A percentile compares a stretch with the other conserved stretches of the same genome.
Evolutionary conservation across 2,113 vertebrate genomes (phyloP).

Genomic region (Triplophysa tibetana): DNA sequence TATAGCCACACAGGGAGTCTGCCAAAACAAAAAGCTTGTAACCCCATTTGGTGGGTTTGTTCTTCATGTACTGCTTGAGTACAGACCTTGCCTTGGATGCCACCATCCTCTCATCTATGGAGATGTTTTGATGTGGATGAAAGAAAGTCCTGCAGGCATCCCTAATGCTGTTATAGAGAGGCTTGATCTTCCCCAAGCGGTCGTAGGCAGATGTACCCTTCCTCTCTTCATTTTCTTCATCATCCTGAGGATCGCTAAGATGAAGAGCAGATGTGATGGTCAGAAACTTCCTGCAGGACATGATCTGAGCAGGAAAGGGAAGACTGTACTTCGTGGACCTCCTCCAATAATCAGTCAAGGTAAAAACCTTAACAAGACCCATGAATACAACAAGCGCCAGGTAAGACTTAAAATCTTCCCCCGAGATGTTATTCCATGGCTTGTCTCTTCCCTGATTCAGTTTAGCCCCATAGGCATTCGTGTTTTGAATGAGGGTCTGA

Average conservation of each 20-base stretch:
- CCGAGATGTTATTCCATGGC: too few species aligned
- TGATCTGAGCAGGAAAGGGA: too few species aligned
- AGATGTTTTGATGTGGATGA: slow-evolving; percentile 15
- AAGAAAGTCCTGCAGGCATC: slow-evolving; percentile 14
- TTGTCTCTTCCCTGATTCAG: too few species aligned
- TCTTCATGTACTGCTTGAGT: slow-evolving; percentile 35
- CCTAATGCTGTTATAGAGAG: not conserved
- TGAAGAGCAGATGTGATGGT: not conserved
- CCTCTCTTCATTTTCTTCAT: slow-evolving; percentile 6
- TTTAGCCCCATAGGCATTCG: too few species aligned
- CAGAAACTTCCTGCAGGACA: too few species aligned
- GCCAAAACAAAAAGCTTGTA: slow-evolving; percentile 37
- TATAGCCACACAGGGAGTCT: slow-evolving; percentile 30
- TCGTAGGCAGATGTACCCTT: slow-evolving; percentile 31
- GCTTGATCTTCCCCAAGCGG: slow-evolving; percentile 25
- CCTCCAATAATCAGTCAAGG: too few species aligned
- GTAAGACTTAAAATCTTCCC: too few species aligned
- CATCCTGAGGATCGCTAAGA: not conserved
- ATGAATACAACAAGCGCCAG: too few species aligned
- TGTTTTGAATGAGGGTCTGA: too few species aligned
- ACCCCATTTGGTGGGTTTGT: slow-evolving; percentile 38
- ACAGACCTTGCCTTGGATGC: slow-evolving; percentile 1
- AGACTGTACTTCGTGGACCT: too few species aligned
- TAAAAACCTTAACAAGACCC: too few species aligned
- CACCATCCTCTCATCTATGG: slow-evolving; percentile 34